Conservation (phyloP, 1,140 invertebrate species). For the Ceratina calcarata region DNA sequence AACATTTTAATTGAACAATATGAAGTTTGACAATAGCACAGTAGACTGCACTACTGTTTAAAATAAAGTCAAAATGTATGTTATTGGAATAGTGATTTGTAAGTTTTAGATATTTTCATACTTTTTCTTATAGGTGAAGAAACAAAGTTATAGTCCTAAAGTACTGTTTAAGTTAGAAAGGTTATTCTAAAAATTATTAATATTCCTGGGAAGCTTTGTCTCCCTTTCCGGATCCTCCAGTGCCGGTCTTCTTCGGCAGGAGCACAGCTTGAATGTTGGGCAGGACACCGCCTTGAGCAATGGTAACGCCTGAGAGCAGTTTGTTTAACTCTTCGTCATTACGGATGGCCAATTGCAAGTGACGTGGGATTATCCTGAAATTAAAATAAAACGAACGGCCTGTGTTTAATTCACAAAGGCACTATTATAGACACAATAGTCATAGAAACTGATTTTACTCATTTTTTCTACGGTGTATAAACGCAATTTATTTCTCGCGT, state of each 20-base stretch:
- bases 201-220: constrained; percentile 71
- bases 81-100: background rate
- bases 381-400: no score
- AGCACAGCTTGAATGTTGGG: constrained; percentile 88
- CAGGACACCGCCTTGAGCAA: constrained; percentile 89
- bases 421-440: no score
- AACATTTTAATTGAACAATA: no score
- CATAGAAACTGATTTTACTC: background rate
- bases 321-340: constrained; percentile 92
- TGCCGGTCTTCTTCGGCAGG: constrained; percentile 85
- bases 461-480: background rate
- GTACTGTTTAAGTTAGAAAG: constrained; percentile 59
- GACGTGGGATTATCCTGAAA: constrained; percentile 86
- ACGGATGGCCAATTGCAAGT: constrained; percentile 88
- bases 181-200: constrained; percentile 56
- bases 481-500: background rate
- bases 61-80: constrained; percentile 14
- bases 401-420: no score
- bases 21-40: no score
- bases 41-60: background rate
- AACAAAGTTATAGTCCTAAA: constrained; percentile 53
- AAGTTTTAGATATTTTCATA: constrained; percentile 27
- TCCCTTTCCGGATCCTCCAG: constrained; percentile 64
- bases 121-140: constrained; percentile 9
- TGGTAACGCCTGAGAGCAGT: constrained; percentile 88